These are phyloP conservation scores for Leptura quadrifasciata DNA, from an alignment of 2,888 invertebrate genomes.

Conservation along the genomic window DNA sequence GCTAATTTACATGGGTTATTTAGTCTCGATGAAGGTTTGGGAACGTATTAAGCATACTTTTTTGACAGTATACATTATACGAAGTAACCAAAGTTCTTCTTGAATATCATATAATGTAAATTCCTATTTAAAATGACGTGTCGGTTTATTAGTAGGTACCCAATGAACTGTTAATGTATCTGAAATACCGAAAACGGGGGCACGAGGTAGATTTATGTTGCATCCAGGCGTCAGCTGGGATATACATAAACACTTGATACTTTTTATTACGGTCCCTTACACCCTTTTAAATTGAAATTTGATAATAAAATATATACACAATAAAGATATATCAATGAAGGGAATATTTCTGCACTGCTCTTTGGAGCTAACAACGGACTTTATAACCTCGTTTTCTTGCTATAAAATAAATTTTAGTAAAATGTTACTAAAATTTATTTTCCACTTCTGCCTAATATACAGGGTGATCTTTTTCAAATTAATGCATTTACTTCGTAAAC, in stretches of 20 bases:
- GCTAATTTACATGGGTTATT: too few species aligned
- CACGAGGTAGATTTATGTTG: constrained; percentile 64
- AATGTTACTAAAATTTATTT: too few species aligned
- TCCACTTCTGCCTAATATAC: too few species aligned
- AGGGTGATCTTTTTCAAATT: too few species aligned
- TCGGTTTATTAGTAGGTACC: constrained; percentile 63
- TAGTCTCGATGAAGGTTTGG: too few species aligned
- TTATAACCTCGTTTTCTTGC: not conserved
- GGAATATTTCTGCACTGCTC: not conserved
- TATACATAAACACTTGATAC: constrained; percentile 65
- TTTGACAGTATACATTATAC: too few species aligned
- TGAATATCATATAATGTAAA: not conserved
- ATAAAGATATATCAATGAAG: constrained; percentile 29
- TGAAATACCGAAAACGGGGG: constrained; percentile 56
- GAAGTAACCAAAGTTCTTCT: not conserved
- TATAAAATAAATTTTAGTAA: not conserved
- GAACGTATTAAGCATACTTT: too few species aligned
- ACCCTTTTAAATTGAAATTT: constrained; percentile 59
- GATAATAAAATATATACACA: constrained; percentile 48
- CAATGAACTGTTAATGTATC: constrained; percentile 63
- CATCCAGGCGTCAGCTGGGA: constrained; percentile 67
- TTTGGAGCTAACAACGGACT: not conserved
- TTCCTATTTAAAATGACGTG: constrained; percentile 59
- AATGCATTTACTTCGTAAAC: too few species aligned
- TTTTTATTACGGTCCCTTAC: constrained; percentile 58